Evolutionary conservation across 2,113 vertebrate genomes (phyloP), one percentile per base, ranked within the genome.

Genomic region (Anthoscopus minutus): DNA sequence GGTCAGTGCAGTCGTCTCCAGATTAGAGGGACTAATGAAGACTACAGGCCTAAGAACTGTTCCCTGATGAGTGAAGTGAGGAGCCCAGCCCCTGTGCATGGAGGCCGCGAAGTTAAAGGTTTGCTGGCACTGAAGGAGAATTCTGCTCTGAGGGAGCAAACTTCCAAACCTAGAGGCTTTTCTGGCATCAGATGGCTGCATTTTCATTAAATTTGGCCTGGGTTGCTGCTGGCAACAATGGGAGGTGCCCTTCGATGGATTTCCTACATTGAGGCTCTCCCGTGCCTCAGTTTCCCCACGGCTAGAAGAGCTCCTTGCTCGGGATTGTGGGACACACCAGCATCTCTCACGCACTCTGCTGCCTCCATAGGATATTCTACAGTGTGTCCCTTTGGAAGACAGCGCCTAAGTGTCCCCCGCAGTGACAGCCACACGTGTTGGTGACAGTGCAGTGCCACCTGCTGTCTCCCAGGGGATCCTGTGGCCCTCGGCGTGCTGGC

Each of bases 371-470:
- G 67, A 82, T 60, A 37, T 2, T 3, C 51, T 4, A 4, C 82
- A 1, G 5, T 0, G 0, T 2, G 12, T 61, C 40, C 64, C 82
- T 45, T 11, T 5, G 4, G 7, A 57, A 54, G 72, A 38, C 73
- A 38, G 35, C 7, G 19, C 27, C 2, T 3, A 5, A 8, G 53
- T 38, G 82, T 73, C 38, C 80, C 61, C 62, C 6, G 45, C 71
- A 30, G 79, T 13, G 57, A 33, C 57, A 45, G 71, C 45, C 64
- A 61, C 65, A 2, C 11, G 7, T 35, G 81, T 74, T 15, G 81
- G 62, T 94, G 89, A 93, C 96, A 61, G 67, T 8, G 74, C 92
- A 95, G 95, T 95, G 96, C 96, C 96, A 96, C 61, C 96, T 96
- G 92, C 95, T 92, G 96, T 93, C 94, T 81, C 84, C 56, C 86